Percentiles rank a stretch among this genome's conserved stretches.
Evolutionary conservation across 2,797 vertebrate species (phyloP).

Genomic region (Spinus pinus): DNA sequence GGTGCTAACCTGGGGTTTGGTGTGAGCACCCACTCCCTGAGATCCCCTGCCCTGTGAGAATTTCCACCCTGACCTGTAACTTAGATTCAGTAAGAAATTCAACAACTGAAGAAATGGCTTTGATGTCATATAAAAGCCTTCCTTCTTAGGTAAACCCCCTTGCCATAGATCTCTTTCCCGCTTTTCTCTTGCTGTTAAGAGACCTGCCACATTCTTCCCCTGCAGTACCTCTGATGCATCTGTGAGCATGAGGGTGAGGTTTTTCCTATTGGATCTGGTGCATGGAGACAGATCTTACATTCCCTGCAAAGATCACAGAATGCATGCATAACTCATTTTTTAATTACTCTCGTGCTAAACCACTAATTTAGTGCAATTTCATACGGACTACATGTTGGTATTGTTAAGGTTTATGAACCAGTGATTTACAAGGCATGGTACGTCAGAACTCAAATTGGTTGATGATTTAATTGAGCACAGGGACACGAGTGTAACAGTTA

Average conservation of each 20-base stretch:
- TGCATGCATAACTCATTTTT: constrained; percentile 21
- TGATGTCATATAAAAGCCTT: not conserved
- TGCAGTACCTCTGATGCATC: not conserved
- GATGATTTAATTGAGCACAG: constrained; percentile 37
- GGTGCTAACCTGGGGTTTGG: not conserved
- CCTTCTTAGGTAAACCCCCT: not conserved
- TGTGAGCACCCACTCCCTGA: not conserved
- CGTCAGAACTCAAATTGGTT: constrained; percentile 44
- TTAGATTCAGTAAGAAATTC: not conserved
- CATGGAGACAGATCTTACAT: not conserved
- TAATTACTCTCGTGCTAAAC: constrained; percentile 37
- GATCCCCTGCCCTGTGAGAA: not conserved
- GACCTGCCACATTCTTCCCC: not conserved
- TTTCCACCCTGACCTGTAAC: not conserved
- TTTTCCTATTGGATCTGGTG: not conserved
- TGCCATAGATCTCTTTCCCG: not conserved
- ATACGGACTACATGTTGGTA: constrained; percentile 35
- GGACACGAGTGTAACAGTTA: not conserved
- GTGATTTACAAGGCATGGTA: constrained; percentile 60
- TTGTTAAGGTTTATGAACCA: constrained; percentile 68
- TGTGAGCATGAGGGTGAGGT: rapidly evolving
- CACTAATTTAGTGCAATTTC: constrained; percentile 55
- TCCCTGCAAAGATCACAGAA: not conserved
- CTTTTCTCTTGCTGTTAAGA: not conserved
- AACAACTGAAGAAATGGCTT: not conserved